A percentile compares a stretch with the other conserved stretches of the same genome.
These are phyloP conservation scores for Leucophenga montana DNA, from an alignment of 2,888 invertebrate species.

Conservation along the genomic window DNA sequence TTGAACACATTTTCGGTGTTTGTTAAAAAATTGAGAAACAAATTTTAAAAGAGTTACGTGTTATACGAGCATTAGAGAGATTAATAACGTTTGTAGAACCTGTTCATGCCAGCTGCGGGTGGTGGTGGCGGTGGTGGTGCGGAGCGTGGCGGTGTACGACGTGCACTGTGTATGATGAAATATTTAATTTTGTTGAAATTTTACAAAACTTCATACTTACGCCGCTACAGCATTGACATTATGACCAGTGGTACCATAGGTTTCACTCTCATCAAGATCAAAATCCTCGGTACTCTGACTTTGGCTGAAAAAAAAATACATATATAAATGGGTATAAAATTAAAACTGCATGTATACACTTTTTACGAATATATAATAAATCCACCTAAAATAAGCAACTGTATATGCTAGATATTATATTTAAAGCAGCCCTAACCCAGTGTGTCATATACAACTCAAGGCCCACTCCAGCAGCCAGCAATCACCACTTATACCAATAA, in stretches of 20 bases:
- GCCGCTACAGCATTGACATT: constrained; percentile 63
- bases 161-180: constrained; percentile 53
- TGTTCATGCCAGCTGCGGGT: constrained; percentile 67
- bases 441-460: not conserved
- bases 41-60: constrained; percentile 45
- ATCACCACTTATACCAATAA: too few relatives aligned
- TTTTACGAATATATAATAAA: too few relatives aligned
- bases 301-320: constrained; percentile 46
- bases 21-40: constrained; percentile 37
- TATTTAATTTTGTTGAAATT: not conserved
- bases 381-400: too few relatives aligned
- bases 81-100: constrained; percentile 71
- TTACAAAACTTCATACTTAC: too few relatives aligned
- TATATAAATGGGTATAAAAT: not conserved
- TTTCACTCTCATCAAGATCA: constrained; percentile 65
- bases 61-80: constrained; percentile 46
- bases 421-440: too few relatives aligned
- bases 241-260: constrained; percentile 58
- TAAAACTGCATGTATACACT: not conserved
- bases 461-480: not conserved
- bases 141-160: constrained; percentile 69
- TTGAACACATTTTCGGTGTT: constrained; percentile 26
- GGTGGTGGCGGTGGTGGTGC: constrained; percentile 71
- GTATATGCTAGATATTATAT: too few relatives aligned
- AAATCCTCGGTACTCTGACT: constrained; percentile 65